A percentile compares a stretch with the other conserved stretches of the same genome.
Evolutionary conservation across 2,113 vertebrate genomes (phyloP).

Genomic region (Thryonomys swinderianus): DNA sequence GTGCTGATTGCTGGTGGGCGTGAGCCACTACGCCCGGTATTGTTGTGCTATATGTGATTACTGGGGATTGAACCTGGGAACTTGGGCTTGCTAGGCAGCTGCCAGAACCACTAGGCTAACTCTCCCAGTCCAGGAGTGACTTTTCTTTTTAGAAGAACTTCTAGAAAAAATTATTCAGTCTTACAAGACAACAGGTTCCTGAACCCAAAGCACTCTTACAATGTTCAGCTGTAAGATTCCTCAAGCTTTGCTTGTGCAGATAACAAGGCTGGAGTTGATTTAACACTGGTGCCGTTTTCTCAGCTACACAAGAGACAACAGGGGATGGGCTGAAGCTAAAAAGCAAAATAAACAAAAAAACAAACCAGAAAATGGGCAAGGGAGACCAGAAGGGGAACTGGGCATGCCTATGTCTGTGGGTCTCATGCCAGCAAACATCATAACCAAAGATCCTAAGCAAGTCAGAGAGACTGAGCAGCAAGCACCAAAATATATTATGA

Average conservation of each 20-base stretch:
- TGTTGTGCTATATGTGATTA: no score
- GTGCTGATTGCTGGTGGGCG: no score
- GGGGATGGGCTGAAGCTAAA: not conserved
- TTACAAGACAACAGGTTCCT: conserved; percentile 1
- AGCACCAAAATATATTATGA: not conserved
- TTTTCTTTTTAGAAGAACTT: conserved; percentile 1
- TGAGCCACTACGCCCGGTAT: no score
- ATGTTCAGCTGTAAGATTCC: not conserved
- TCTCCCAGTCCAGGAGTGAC: no score
- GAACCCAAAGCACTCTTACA: not conserved
- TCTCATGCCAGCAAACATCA: not conserved
- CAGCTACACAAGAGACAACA: not conserved
- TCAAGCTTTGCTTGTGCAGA: not conserved
- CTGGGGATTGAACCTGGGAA: no score
- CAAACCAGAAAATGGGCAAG: conserved; percentile 26
- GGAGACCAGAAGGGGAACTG: not conserved
- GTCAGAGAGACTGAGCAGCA: not conserved
- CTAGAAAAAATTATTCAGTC: conserved; percentile 39
- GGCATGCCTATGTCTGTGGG: not conserved
- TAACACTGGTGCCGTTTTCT: conserved; percentile 30
- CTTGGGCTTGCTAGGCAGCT: no score
- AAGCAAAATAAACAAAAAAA: no score
- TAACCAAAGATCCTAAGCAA: not conserved
- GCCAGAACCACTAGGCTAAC: no score
- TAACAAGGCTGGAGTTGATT: not conserved